These are phyloP conservation scores for Caenorhabditis briggsae DNA, from an alignment of 1,140 invertebrate genomes.

Conservation along the genomic window DNA sequence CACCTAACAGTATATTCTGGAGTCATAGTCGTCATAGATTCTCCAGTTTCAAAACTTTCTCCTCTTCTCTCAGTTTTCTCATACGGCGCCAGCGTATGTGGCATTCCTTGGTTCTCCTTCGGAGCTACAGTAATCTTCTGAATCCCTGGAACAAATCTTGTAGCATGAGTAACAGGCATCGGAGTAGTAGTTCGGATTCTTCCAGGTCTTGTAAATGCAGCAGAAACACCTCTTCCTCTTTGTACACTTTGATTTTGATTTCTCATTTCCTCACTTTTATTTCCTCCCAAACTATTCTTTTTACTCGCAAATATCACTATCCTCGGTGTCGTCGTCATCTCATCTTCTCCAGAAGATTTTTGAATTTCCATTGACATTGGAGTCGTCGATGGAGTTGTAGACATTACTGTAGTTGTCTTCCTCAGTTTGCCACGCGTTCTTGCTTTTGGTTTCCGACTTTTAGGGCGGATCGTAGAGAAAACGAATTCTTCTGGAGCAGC, in stretches of 20 bases:
- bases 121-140: constrained; percentile 52
- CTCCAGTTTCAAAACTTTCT: constrained; percentile 37
- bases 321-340: neutral
- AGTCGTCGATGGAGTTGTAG: neutral
- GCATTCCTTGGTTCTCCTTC: constrained; percentile 33
- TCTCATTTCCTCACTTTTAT: constrained; percentile 10
- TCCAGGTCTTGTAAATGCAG: constrained; percentile 39
- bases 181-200: constrained; percentile 10
- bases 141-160: constrained; percentile 17
- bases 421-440: constrained; percentile 26
- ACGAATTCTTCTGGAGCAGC: constrained; percentile 58
- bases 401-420: constrained; percentile 29
- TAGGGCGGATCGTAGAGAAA: constrained; percentile 40
- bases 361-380: constrained; percentile 18
- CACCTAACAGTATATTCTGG: constrained; percentile 50
- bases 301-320: constrained; percentile 50
- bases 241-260: no score
- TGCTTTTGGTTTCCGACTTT: constrained; percentile 38
- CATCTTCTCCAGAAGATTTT: neutral
- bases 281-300: constrained; percentile 8
- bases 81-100: constrained; percentile 60
- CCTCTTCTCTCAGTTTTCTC: constrained; percentile 50
- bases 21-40: constrained; percentile 32
- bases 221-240: neutral
- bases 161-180: constrained; percentile 14